Percentiles rank a stretch among this genome's conserved stretches.
phyloP scores from a whole-genome alignment of 2,113 vertebrate genomes.

The Tylochromis polylepis region DNA sequence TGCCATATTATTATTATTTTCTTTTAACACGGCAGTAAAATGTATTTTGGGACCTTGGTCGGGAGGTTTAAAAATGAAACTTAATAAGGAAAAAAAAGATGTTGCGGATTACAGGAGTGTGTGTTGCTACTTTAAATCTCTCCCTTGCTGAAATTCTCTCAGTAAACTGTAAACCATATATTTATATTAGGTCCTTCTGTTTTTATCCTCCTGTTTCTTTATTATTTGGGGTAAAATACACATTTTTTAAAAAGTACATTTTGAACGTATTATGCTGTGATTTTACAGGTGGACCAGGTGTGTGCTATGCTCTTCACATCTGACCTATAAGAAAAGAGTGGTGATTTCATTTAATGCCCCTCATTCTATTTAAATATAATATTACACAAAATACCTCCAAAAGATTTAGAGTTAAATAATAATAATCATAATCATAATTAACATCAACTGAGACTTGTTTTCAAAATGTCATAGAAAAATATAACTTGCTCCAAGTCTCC shows the following conservation, averaged over 20 bases:
- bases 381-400: not conserved
- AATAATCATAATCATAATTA: not conserved
- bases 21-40: not conserved
- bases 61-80: not conserved
- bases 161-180: not conserved
- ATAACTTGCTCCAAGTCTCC: not conserved
- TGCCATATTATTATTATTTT: not conserved
- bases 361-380: not conserved
- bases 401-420: not conserved
- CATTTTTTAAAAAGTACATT: not conserved
- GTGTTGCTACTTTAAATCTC: conserved; percentile 2
- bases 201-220: not conserved
- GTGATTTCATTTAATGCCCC: not conserved
- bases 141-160: not conserved
- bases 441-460: not conserved
- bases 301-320: not conserved
- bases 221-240: not conserved
- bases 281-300: conserved; percentile 22
- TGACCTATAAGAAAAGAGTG: conserved; percentile 1
- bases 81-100: not conserved
- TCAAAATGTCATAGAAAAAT: not conserved
- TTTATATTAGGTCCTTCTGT: not conserved
- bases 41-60: not conserved
- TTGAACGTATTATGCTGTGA: not conserved
- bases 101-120: not conserved